These are phyloP conservation scores for Decapterus maruadsi DNA, from an alignment of 2,797 vertebrate species.

Conservation along the genomic window DNA sequence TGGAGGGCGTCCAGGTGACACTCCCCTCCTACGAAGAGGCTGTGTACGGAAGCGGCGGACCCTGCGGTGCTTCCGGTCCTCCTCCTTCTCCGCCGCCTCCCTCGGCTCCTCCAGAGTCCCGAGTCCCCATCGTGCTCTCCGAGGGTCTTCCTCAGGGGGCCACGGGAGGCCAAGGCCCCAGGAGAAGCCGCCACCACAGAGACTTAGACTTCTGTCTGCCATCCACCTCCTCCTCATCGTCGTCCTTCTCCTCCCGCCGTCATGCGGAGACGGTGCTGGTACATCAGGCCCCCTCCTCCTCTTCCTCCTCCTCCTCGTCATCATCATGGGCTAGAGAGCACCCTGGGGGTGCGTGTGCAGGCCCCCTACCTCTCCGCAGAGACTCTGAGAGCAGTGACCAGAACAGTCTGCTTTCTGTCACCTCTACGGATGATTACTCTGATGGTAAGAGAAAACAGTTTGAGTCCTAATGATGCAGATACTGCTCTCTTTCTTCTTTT, in stretches of 20 bases:
- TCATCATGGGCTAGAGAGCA: slow-evolving; percentile 88
- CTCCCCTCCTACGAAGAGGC: slow-evolving; percentile 98
- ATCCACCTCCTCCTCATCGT: slow-evolving; percentile 83
- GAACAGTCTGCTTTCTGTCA: slow-evolving; percentile 96
- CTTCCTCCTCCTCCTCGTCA: slow-evolving; percentile 76
- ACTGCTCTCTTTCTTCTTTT: too few relatives aligned
- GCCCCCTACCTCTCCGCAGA: slow-evolving; percentile 87
- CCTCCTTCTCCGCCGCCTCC: slow-evolving; percentile 80
- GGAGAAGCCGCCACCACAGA: slow-evolving; percentile 74
- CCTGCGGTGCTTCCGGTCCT: slow-evolving; percentile 81
- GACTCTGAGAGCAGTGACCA: slow-evolving; percentile 96
- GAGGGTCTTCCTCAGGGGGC: slow-evolving; percentile 87
- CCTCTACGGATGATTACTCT: slow-evolving; percentile 93
- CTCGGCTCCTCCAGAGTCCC: slow-evolving; percentile 83
- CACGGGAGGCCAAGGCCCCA: slow-evolving; percentile 75
- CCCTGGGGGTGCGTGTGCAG: slow-evolving; percentile 83
- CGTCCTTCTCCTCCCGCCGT: slow-evolving; percentile 77
- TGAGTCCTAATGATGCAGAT: background rate
- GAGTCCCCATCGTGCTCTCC: slow-evolving; percentile 95
- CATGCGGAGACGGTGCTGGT: slow-evolving; percentile 95
- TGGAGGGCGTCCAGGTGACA: slow-evolving; percentile 96
- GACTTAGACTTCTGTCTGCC: slow-evolving; percentile 89
- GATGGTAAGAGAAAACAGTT: slow-evolving; percentile 87
- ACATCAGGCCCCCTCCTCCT: slow-evolving; percentile 89
- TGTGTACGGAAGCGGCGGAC: slow-evolving; percentile 91